A percentile compares a stretch with the other conserved stretches of the same genome.
Evolutionary conservation across 2,888 invertebrate species (phyloP).

Genomic region (Omphaloscelis lunosa): DNA sequence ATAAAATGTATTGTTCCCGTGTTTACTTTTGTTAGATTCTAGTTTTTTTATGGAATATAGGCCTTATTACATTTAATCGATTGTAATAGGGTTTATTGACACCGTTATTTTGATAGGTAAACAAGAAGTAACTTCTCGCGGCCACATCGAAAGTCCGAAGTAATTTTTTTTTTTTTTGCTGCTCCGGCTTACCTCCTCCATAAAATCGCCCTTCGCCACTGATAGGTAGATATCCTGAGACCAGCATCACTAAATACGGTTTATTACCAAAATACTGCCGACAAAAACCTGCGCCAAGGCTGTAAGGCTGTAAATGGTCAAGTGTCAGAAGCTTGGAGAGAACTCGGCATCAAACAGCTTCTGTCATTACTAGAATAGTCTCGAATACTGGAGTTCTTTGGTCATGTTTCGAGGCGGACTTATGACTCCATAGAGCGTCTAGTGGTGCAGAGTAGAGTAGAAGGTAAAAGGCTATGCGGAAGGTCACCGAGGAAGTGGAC

Average conservation of each 20-base stretch:
- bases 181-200: too few species aligned
- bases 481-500: neutral
- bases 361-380: neutral
- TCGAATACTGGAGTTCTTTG: neutral
- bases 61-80: too few species aligned
- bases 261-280: neutral
- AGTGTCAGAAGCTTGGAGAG: neutral
- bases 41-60: too few species aligned
- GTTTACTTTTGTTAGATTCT: too few species aligned
- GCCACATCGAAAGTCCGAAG: accelerated
- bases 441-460: neutral
- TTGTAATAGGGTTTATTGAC: too few species aligned
- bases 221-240: neutral
- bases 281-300: neutral
- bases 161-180: too few species aligned
- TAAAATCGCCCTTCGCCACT: too few species aligned
- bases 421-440: neutral
- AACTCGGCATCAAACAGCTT: neutral
- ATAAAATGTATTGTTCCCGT: too few species aligned
- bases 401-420: neutral
- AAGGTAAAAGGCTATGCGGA: neutral
- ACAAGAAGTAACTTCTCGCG: too few species aligned
- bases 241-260: neutral
- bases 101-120: too few species aligned
- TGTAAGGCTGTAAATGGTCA: neutral